Base-by-base conservation (phyloP, 2,113 vertebrate genomes). In the Indri indri region DNA sequence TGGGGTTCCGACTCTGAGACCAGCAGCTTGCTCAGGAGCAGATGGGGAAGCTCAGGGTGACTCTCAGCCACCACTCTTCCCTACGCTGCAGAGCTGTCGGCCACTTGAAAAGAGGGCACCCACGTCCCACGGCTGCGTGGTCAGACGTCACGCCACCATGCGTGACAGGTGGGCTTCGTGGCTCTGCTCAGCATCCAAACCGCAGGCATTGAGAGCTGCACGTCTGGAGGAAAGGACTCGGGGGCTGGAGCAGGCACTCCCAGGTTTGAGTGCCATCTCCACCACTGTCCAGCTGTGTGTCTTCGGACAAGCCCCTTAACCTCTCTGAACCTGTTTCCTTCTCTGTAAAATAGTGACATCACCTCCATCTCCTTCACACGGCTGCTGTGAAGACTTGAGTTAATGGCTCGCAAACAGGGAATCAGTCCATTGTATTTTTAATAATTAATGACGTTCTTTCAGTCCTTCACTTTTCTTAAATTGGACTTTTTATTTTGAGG, bases 361-460 rank as follows among this genome's bases (percentile, higher is more conserved):
- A 14, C 13, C 42, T 16, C 18, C 10, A 7, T 3, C 27, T 42
- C 32, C 40, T 50, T 87, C 34, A 8, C 2, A 8, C 0, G 2
- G 74, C 47, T 68, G 40, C 45, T 81, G 1, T 57, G 70, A 61
- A 66, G 61, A 80, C 57, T 6, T 27, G n/a, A 91, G 6, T 59
- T 30, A 52, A 76, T 50, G 22, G 63, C 5, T 27, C 42, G 65
- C 59, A 59, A 23, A 23, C 4, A 37, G 45, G 37, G 68, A 34
- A 47, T 32, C 45, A 40, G 71, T 13, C 54, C 18, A 23, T 0
- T 47, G 54, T 18, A 65, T 70, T 52, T 90, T 52, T 77, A 34
- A 66, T 71, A 87, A 16, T 76, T 52, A 90, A 81, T 25, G 45
- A 79, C 73, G 63, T n/a, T 27, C 74, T 91, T 77, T 71, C 34